Percentiles rank a stretch among this genome's conserved stretches.
These are phyloP conservation scores for Blera fallax DNA, from an alignment of 2,888 invertebrate species.

Conservation along the genomic window DNA sequence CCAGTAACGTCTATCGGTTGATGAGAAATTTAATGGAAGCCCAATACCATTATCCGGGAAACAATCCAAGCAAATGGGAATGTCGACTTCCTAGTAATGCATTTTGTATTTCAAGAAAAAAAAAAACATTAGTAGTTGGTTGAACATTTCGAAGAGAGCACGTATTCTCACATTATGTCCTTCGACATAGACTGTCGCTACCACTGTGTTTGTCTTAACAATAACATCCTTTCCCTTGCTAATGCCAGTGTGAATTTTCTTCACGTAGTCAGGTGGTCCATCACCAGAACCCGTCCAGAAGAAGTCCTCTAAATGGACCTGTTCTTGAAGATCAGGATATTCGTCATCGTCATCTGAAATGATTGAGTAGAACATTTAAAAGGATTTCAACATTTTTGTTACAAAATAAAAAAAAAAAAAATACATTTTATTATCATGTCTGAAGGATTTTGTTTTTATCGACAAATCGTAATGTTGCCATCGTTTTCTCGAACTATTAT, in stretches of 20 bases:
- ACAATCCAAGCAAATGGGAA: constrained; percentile 80
- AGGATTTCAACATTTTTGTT: not conserved
- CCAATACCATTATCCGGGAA: constrained; percentile 78
- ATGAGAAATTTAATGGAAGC: constrained; percentile 78
- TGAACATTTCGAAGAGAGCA: not conserved
- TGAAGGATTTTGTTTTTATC: constrained; percentile 29
- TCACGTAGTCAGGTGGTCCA: constrained; percentile 84
- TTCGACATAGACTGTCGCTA: constrained; percentile 88
- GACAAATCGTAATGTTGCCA: constrained; percentile 68
- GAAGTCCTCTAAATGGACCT: constrained; percentile 88
- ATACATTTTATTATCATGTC: not conserved
- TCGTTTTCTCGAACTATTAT: constrained; percentile 31
- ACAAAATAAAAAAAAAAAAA: not conserved
- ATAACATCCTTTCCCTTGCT: constrained; percentile 83
- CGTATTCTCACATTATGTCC: constrained; percentile 79
- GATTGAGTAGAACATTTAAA: not conserved
- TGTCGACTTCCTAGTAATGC: constrained; percentile 78
- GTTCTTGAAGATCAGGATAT: constrained; percentile 79
- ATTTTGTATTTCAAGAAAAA: not conserved
- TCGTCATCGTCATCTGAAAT: constrained; percentile 77
- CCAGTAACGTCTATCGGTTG: constrained; percentile 89
- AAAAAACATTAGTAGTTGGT: constrained; percentile 8
- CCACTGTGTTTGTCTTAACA: constrained; percentile 86
- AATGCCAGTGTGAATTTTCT: constrained; percentile 82
- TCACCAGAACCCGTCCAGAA: constrained; percentile 95